A percentile compares a stretch with the other conserved stretches of the same genome.
Evolutionary conservation across 2,113 vertebrate genomes (phyloP).

Genomic region (Podocnemis expansa): DNA sequence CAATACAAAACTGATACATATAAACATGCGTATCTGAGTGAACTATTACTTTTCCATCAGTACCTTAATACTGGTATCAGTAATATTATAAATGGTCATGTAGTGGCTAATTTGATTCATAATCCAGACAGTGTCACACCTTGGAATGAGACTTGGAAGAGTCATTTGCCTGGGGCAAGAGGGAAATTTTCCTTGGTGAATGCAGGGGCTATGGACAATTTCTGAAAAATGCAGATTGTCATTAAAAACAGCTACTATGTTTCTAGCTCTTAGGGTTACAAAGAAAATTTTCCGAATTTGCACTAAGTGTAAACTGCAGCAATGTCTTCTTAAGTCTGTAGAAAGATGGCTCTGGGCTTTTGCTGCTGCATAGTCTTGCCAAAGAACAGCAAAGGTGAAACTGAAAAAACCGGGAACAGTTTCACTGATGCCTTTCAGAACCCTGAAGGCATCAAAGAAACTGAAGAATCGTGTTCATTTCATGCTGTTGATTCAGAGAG

Average conservation of each 20-base stretch:
- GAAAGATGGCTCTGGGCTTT: not conserved
- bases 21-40: too few relatives aligned
- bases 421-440: not conserved
- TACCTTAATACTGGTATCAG: too few relatives aligned
- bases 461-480: not conserved
- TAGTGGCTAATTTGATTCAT: too few relatives aligned
- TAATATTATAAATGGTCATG: too few relatives aligned
- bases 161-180: not conserved
- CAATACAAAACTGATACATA: too few relatives aligned
- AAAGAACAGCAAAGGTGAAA: not conserved
- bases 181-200: not conserved
- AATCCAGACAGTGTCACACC: not conserved
- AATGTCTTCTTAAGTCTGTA: not conserved
- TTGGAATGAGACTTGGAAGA: not conserved
- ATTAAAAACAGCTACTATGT: not conserved
- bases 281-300: not conserved
- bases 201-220: not conserved
- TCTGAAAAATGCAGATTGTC: not conserved
- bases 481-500: not conserved
- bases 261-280: not conserved
- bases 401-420: not conserved
- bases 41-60: too few relatives aligned
- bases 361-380: not conserved
- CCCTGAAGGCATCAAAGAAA: not conserved
- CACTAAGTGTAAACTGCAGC: not conserved